Conservation (phyloP, 2,113 vertebrate genomes). For the Platanista minor region DNA sequence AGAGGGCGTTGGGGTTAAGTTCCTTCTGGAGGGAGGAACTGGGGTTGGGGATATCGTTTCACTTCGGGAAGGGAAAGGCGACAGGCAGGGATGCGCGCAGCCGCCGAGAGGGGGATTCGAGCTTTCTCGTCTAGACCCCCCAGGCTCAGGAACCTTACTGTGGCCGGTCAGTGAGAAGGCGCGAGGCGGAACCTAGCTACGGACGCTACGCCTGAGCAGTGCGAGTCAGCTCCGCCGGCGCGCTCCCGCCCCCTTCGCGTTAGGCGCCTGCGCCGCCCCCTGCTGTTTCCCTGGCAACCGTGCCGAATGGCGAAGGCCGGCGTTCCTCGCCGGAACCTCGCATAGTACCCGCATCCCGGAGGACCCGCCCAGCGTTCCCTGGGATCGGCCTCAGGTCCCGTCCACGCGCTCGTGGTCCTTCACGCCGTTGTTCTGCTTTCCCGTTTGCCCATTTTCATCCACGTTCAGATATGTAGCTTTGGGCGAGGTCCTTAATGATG, state of each 20-base stretch:
- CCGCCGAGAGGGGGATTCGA: background rate
- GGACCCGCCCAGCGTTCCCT: fast-evolving
- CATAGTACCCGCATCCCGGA: background rate
- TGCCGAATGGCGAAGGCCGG: fast-evolving
- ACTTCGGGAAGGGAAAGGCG: background rate
- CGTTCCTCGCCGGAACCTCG: fast-evolving
- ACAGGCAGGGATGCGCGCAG: background rate
- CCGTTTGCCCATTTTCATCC: background rate
- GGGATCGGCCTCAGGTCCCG: fast-evolving
- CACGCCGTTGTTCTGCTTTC: background rate
- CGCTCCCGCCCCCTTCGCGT: background rate
- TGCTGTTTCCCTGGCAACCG: conserved; percentile 65
- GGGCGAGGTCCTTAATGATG: background rate
- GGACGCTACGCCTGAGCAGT: conserved; percentile 65
- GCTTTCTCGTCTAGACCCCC: fast-evolving
- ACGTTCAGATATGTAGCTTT: background rate
- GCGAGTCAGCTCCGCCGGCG: fast-evolving
- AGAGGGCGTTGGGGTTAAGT: background rate
- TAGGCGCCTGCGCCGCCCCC: background rate
- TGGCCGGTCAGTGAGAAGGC: fast-evolving
- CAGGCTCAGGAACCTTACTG: background rate
- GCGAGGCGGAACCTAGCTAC: conserved; percentile 58
- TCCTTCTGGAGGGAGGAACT: background rate
- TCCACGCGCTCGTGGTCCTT: fast-evolving
- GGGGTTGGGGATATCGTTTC: background rate